Evolutionary conservation across 2,888 invertebrate genomes (phyloP), one percentile per base, ranked within the genome.

Genomic region (Pseudoips prasinana): DNA sequence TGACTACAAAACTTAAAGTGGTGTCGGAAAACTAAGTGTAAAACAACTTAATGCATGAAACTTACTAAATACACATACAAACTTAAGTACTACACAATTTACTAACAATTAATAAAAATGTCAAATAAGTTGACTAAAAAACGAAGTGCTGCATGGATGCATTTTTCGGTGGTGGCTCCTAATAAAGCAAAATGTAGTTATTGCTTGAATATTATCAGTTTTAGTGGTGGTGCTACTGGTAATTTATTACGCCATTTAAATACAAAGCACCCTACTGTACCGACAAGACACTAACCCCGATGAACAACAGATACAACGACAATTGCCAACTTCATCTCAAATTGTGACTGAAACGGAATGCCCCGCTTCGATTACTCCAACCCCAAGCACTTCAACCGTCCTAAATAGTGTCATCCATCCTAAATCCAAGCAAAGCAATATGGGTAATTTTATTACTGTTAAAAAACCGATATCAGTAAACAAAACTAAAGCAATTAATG

Each of bases 121-220:
- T 29, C 28, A 19, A 17, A 14, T 10, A n/a, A 18, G 20, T 9
- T 20, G 10, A 22, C 14, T 14, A 14, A 14, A 14, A 14, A 14
- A 14, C 14, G 19, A 18, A 31, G 30, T 23, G 14, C 30, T 8
- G 14, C 24, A 14, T 31, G 30, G 30, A 24, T 17, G 9, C 24
- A 31, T 24, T 31, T 31, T 10, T n/a, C 10, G 8, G 17, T 24
- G 18, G 22, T 23, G 24, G 30, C 8, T 8, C 30, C 19, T 8
- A 31, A 31, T 10, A 31, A 31, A 10, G 30, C 23, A 2, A 31
- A 19, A 8, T 27, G 27, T 27, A 17, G 4, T 6, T 27, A 27
- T 8, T 27, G 17, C 7, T 19, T 17, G 1, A 27, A 27, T 9
- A 17, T 27, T 9, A 17, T 8, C 2, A 27, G 14, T 14, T 14